phyloP scores from a whole-genome alignment of 2,888 invertebrate species.

The Ceraclea dissimilis region DNA sequence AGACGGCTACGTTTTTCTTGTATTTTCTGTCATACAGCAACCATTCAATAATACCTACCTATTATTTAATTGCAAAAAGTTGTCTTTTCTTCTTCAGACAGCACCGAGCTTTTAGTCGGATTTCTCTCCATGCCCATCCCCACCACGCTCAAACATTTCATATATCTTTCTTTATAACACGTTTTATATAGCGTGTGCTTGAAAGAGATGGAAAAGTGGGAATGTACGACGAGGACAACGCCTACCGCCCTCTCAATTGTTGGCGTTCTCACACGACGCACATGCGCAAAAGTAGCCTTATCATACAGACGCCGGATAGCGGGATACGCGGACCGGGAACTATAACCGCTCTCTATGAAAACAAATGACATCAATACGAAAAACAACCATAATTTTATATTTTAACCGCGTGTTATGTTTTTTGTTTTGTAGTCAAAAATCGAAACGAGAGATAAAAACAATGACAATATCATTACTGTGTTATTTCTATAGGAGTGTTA shows the following conservation, averaged over 20 bases:
- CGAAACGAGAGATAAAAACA: not conserved
- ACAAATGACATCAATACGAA: not conserved
- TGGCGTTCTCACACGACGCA: conserved; percentile 9
- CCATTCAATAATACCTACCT: not conserved
- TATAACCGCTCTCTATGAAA: not conserved
- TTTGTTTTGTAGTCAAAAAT: not conserved
- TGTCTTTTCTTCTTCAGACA: not conserved
- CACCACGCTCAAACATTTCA: not conserved
- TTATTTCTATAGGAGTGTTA: no score
- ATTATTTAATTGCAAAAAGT: not conserved
- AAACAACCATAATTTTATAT: not conserved
- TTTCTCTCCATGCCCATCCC: not conserved
- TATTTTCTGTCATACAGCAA: no score
- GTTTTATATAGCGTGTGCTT: not conserved
- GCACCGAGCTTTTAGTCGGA: not conserved
- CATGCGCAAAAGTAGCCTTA: conserved; percentile 12
- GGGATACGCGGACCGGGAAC: conserved; percentile 15
- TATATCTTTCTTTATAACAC: not conserved
- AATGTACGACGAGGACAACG: not conserved
- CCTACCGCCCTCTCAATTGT: conserved; percentile 6
- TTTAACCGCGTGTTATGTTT: not conserved
- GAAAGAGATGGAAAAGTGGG: not conserved
- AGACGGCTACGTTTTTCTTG: no score
- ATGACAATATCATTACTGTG: not conserved
- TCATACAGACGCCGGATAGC: conserved; percentile 13